Evolutionary conservation across 2,113 vertebrate genomes (phyloP), one percentile per base, ranked within the genome.

Genomic region (Brachypodius melanocephalos): DNA sequence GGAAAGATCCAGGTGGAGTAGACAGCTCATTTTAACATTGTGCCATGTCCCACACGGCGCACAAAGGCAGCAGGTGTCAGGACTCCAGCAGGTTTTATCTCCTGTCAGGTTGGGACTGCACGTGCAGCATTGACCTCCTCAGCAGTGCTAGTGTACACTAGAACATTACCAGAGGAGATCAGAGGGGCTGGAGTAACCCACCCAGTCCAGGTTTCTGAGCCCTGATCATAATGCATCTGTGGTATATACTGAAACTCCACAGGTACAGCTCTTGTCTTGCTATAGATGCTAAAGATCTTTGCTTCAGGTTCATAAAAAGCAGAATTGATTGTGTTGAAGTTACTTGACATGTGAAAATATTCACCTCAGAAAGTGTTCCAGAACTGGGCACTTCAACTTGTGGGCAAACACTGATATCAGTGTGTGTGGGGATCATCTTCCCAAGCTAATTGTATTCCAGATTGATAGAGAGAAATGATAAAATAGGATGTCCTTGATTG

Each of bases 381-480:
- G 32, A 90, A 65, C 14, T 32, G n/a, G n/a, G 26, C 34, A 59
- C 7, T 89, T 74, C 51, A 88, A 42, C 25, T 46, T 79, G 34
- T 55, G 51, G 79, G 26, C 26, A 68, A 89, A 81, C 26, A 43
- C 21, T 52, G 54, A 31, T 66, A 66, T 28, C 74, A 58, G 0
- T 51, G 51, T 58, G 5, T 63, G 14, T 1, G 4, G 13, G 17
- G 14, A 73, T 72, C 62, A 62, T 43, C 38, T 73, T 94, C 25
- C 16, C 42, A 79, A 91, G 49, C 9, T 83, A 45, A 75, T 17
- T 42, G 24, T 43, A 46, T 42, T 54, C 69, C 43, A 73, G 57
- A 73, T 95, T 85, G 28, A 49, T 36, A 81, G 40, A 88, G 80
- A 89, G 54, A 76, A 92, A 95, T 79, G 72, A 65, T 59, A 75